A percentile compares a stretch with the other conserved stretches of the same genome.
phyloP scores from a whole-genome alignment of 2,888 invertebrate genomes.

The Phaedon cochleariae region DNA sequence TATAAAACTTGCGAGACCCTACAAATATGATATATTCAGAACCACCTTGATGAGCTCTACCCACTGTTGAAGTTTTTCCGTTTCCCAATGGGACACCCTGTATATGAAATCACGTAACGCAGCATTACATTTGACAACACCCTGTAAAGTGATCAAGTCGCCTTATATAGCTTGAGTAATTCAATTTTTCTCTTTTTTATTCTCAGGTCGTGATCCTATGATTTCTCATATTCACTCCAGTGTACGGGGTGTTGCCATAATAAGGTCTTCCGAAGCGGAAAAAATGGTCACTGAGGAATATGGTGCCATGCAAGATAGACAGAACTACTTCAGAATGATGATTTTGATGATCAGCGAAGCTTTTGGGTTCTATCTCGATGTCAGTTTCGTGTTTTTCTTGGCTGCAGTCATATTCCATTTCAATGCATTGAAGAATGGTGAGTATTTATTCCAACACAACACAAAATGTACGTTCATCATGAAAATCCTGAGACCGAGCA shows the following conservation, averaged over 20 bases:
- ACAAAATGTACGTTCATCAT: too few species aligned
- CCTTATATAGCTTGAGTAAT: too few species aligned
- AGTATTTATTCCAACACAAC: constrained; percentile 4
- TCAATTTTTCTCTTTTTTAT: too few species aligned
- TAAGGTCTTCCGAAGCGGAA: constrained; percentile 81
- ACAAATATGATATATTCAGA: too few species aligned
- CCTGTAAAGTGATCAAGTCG: too few species aligned
- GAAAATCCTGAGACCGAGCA: too few species aligned
- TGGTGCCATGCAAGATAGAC: constrained; percentile 75
- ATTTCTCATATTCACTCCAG: constrained; percentile 90
- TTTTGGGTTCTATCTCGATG: constrained; percentile 73
- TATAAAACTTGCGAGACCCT: too few species aligned
- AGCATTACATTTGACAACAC: too few species aligned
- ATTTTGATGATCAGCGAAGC: constrained; percentile 70
- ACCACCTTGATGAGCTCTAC: too few species aligned
- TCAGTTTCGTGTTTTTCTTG: constrained; percentile 70
- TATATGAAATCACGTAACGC: too few species aligned
- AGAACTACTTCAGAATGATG: constrained; percentile 71
- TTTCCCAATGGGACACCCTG: too few species aligned
- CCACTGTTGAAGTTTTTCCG: too few species aligned
- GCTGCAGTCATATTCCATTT: constrained; percentile 71
- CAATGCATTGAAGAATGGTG: constrained; percentile 67
- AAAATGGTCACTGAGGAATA: constrained; percentile 78
- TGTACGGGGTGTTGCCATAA: constrained; percentile 85
- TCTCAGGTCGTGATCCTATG: constrained; percentile 84